phyloP scores from a whole-genome alignment of 1,140 invertebrate species.

The Polypedilum pembai region DNA sequence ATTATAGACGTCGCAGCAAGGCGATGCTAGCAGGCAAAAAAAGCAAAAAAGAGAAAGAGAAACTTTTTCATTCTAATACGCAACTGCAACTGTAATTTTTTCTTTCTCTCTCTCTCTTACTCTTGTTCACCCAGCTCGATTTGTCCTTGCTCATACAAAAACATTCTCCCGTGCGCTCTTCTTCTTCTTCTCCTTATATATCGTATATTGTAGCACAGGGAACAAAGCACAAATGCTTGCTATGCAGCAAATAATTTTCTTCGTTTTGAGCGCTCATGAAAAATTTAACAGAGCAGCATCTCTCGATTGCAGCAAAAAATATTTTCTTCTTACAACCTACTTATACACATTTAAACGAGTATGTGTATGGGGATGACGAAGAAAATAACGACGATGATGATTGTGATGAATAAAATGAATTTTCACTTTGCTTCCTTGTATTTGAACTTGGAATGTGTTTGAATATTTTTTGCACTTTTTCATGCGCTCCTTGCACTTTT shows the following conservation, averaged over 20 bases:
- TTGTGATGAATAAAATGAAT: not conserved
- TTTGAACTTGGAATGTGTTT: not conserved
- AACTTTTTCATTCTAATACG: constrained; percentile 23
- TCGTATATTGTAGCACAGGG: not conserved
- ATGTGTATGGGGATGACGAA: not conserved
- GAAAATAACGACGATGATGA: not conserved
- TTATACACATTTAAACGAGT: not conserved
- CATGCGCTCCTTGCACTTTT: not conserved
- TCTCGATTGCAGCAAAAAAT: not conserved
- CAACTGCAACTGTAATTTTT: constrained; percentile 28
- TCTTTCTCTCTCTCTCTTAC: not conserved
- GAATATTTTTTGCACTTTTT: not conserved
- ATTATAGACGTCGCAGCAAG: constrained; percentile 22
- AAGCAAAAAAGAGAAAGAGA: no score
- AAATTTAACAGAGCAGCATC: constrained; percentile 16
- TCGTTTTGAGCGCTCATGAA: not conserved
- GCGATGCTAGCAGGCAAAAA: not conserved
- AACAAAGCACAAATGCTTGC: no score
- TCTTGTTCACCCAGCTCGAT: not conserved
- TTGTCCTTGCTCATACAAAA: constrained; percentile 13
- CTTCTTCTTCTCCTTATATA: not conserved
- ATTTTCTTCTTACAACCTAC: constrained; percentile 22
- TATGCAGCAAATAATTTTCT: not conserved
- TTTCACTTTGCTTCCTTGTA: constrained; percentile 3
- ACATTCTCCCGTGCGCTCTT: not conserved